Conservation (phyloP, 2,797 vertebrate genomes). For the Myotis daubentonii region DNA sequence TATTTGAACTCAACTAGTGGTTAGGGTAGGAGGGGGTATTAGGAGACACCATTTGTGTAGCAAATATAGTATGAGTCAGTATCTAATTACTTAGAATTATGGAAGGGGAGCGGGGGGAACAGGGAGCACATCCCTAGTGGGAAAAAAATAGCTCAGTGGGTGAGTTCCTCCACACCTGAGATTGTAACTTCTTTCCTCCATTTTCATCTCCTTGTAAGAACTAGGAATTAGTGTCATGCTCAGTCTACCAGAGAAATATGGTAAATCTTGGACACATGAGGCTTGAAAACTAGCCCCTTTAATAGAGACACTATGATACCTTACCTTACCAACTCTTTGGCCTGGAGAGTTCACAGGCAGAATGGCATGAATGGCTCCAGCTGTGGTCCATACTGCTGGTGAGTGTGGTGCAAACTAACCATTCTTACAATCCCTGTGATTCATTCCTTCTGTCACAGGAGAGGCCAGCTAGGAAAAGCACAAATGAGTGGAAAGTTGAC, state of each 20-base stretch:
- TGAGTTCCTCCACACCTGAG: background rate
- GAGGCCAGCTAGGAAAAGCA: background rate
- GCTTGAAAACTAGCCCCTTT: background rate
- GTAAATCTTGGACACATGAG: background rate
- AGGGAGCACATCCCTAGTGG: background rate
- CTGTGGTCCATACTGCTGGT: background rate
- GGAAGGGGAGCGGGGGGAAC: no score
- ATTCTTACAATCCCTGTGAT: background rate
- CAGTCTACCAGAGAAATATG: background rate
- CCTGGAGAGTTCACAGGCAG: background rate
- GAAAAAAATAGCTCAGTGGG: background rate
- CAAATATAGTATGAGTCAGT: background rate
- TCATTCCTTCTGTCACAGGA: background rate
- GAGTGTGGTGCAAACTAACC: background rate
- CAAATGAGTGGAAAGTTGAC: background rate
- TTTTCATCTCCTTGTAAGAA: background rate
- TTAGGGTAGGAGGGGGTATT: background rate
- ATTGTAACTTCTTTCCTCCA: background rate
- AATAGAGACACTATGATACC: background rate
- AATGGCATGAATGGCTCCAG: background rate
- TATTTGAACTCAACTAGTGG: constrained; percentile 7
- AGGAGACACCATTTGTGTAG: background rate
- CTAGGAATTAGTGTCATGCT: background rate
- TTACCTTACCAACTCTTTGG: background rate
- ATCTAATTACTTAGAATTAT: background rate